These are phyloP conservation scores for Eleginops maclovinus DNA, from an alignment of 2,113 vertebrate genomes.

Conservation along the genomic window DNA sequence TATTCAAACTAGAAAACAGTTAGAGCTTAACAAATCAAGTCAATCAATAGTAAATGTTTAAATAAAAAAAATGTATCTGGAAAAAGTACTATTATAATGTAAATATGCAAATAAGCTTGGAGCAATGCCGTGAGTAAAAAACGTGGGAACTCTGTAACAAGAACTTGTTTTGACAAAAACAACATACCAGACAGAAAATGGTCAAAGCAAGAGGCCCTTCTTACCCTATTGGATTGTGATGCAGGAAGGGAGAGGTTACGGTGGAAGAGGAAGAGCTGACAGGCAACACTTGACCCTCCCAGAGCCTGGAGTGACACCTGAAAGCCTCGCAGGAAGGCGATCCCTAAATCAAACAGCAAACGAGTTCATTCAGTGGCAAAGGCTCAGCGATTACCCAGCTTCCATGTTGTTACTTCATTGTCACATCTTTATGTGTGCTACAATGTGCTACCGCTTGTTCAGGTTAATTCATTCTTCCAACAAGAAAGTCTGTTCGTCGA, in stretches of 20 bases:
- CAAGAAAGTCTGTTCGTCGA: background rate
- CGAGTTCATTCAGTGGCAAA: background rate
- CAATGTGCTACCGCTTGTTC: background rate
- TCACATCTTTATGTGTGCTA: background rate
- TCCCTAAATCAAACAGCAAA: slow-evolving; percentile 71
- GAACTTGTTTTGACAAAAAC: background rate
- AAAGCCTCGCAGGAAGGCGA: slow-evolving; percentile 83
- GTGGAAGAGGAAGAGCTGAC: slow-evolving; percentile 83
- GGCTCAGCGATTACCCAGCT: background rate
- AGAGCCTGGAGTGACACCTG: slow-evolving; percentile 82
- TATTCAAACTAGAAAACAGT: too few relatives aligned
- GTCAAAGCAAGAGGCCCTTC: background rate
- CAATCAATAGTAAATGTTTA: too few relatives aligned
- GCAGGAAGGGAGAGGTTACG: slow-evolving; percentile 75
- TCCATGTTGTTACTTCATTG: background rate
- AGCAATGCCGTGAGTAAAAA: background rate
- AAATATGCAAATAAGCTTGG: background rate
- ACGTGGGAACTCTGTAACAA: background rate
- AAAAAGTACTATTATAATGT: background rate
- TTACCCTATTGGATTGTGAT: slow-evolving; percentile 75
- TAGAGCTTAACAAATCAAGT: too few relatives aligned
- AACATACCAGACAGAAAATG: background rate
- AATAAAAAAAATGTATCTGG: too few relatives aligned
- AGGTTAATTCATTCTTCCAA: background rate
- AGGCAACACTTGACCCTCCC: slow-evolving; percentile 68